Base-by-base conservation (phyloP, 2,888 invertebrate genomes). In the Heteromurus nitidus region DNA sequence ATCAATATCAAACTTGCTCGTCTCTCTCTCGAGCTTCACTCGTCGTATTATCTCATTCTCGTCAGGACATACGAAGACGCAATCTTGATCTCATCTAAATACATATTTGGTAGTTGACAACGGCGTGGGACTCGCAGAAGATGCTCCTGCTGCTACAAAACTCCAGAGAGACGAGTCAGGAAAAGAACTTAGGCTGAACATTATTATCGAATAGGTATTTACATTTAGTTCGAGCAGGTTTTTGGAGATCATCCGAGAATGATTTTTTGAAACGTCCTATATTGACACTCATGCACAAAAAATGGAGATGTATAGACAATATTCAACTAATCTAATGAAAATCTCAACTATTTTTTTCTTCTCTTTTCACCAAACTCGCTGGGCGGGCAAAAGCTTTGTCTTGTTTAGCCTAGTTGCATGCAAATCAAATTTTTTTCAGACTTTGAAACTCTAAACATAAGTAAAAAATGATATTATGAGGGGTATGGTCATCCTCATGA, bases 51-150 rank as follows among this genome's bases (percentile, higher is more conserved):
- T 69, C 76, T 76, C 76, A 62, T 44, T 28, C 16, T 24, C 26
- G 22, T 18, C 42, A 67, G 42, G 44, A 55, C 18, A 13, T 65
- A 31, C 30, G 20, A n/a, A 68, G 50, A 77, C 64, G 69, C 76
- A 76, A 76, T 60, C 68, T 60, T 18, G 62, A 16, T 75, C 69
- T 30, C 70, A 30, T 36, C 67, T 58, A 42, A 36, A 64, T 53
- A 73, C 80, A 26, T 68, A 67, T 80, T 80, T 80, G 80, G 69
- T 28, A 80, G 42, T 74, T 80, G 73, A 80, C 73, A 73, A 73
- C 64, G 42, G 80, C 80, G 80, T 80, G 69, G 80, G 80, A 68
- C 55, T 72, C 68, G 64, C 31, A 42, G 80, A 74, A 80, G 80
- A 80, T 80, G 80, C 80, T 69, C 74, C 80, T 74, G 68, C 53